Conservation (phyloP, 2,113 vertebrate species). For the Melierax canorus region DNA sequence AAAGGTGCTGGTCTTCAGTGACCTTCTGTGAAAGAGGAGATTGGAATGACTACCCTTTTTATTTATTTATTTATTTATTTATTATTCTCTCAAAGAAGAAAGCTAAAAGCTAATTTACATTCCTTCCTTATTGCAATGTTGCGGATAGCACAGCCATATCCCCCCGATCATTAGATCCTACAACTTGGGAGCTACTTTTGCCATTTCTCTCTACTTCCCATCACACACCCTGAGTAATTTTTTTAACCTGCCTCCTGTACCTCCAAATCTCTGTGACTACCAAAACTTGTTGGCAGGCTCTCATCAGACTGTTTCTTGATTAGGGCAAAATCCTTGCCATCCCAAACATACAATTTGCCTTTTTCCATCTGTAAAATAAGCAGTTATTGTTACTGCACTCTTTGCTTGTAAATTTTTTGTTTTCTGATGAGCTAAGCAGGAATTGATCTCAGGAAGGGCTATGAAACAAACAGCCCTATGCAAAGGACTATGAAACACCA, state of each 20-base stretch:
- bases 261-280: neutral
- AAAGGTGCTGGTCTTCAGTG: neutral
- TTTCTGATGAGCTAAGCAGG: neutral
- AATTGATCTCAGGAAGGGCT: neutral
- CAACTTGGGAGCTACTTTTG: neutral
- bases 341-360: neutral
- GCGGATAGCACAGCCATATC: neutral
- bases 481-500: neutral
- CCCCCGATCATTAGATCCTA: neutral
- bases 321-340: neutral
- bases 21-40: neutral
- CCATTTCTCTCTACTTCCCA: neutral
- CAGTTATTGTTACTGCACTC: neutral
- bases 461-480: neutral
- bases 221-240: neutral
- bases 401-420: neutral
- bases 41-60: neutral
- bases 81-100: neutral
- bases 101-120: neutral
- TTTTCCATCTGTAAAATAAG: neutral
- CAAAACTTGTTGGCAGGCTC: neutral
- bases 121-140: neutral
- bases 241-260: neutral
- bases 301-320: neutral
- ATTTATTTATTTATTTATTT: neutral